Conservation (phyloP, 2,888 invertebrate species). For the Microctonus aethiopoides region DNA sequence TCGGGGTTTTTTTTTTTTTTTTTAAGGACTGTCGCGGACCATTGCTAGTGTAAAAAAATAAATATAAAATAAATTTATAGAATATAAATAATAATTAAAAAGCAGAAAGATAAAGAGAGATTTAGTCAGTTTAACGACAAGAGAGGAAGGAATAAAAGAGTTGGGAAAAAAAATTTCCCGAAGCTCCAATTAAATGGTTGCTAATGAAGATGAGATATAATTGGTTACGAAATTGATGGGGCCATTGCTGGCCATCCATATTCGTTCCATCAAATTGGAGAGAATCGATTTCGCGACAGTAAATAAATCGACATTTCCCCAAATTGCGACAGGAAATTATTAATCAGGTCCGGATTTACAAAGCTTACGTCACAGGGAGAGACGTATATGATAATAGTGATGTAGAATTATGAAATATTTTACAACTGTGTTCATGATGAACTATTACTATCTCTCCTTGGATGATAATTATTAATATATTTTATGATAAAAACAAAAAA, state of each 20-base stretch:
- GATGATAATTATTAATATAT: not conserved
- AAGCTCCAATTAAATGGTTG: not conserved
- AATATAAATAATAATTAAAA: not conserved
- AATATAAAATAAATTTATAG: not conserved
- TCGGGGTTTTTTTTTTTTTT: constrained; percentile 43
- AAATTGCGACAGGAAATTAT: constrained; percentile 7
- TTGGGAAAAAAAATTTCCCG: constrained; percentile 7
- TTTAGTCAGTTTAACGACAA: constrained; percentile 39
- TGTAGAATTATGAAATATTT: not conserved
- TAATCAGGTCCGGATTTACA: not conserved
- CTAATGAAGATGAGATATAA: constrained; percentile 2
- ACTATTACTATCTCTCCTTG: not conserved
- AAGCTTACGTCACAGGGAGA: constrained; percentile 1
- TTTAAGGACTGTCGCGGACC: constrained; percentile 63
- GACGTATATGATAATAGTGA: not conserved
- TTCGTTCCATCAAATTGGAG: not conserved
- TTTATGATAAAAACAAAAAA: not conserved
- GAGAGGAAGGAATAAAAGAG: constrained; percentile 38
- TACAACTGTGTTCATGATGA: not conserved
- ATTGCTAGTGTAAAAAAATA: constrained; percentile 48
- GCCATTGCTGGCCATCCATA: not conserved
- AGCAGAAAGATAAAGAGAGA: constrained; percentile 28
- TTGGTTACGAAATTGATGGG: not conserved
- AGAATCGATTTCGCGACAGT: not conserved
- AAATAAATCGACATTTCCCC: not conserved